A percentile compares a stretch with the other conserved stretches of the same genome.
Conservation (phyloP, 1,140 invertebrate species). For the Aphidius ervi region DNA sequence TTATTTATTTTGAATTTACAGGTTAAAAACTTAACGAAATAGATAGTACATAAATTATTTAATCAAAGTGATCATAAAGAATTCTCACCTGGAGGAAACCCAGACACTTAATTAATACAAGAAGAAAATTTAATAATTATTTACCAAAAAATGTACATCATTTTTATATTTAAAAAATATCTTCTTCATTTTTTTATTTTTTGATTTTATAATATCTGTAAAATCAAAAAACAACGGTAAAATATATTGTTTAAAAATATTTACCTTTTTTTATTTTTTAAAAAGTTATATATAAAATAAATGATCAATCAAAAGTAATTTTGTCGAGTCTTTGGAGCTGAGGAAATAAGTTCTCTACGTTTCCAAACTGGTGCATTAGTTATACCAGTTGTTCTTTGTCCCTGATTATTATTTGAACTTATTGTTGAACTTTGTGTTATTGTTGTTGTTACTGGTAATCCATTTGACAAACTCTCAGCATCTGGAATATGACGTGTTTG, state of each 20-base stretch:
- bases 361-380: conserved; percentile 64
- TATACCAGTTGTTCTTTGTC: conserved; percentile 22
- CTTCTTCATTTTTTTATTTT: background rate
- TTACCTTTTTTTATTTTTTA: no score
- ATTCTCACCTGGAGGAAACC: conserved; percentile 25
- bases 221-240: no score
- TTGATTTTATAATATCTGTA: no score
- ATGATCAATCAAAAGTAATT: conserved; percentile 34
- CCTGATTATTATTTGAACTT: conserved; percentile 36
- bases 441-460: conserved; percentile 26
- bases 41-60: conserved; percentile 16
- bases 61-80: conserved; percentile 6
- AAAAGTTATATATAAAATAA: conserved; percentile 8
- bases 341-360: conserved; percentile 74
- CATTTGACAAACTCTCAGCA: conserved; percentile 49
- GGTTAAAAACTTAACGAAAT: conserved; percentile 42
- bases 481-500: conserved; percentile 60
- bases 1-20: conserved; percentile 44
- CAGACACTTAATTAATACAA: background rate
- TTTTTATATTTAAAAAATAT: no score
- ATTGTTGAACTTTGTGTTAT: conserved; percentile 29
- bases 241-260: no score
- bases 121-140: background rate
- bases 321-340: conserved; percentile 58
- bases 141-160: background rate